Base-by-base conservation (phyloP, 2,888 invertebrate genomes). In the Chromoteleia sp. region DNA sequence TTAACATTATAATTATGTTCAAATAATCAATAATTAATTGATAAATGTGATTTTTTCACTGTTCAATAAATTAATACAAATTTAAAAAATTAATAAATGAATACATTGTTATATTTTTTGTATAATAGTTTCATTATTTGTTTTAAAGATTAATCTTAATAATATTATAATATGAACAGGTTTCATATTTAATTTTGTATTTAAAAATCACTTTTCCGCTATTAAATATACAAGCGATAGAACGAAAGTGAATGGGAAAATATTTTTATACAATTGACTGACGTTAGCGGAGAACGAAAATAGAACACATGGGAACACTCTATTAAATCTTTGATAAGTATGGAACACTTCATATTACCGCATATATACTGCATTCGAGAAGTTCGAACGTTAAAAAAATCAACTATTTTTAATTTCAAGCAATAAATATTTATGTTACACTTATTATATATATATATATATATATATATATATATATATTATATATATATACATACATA, bases 241-340 rank as follows among this genome's bases (percentile, higher is more conserved):
- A 74, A 43, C 19, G 41, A 67, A 48, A 75, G 75, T 50, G 67
- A 76, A 67, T 33, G 48, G 21, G 59, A 67, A 59, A 48, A 43
- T 61, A 68, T 76, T 68, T 68, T 59, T 76, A 67, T 43, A 61
- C 68, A 59, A 68, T 76, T 75, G 48, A 75, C 75, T 52, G 68
- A 25, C 59, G 43, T 29, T 68, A 12, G 33, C 29, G 25, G 50
- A 2, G 59, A 30, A 43, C 29, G 7, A 61, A 76, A 68, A 76
- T 76, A 76, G 68, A 76, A 76, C 76, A 36, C 56, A 68, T 76
- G 54, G 68, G 25, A 76, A 76, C 52, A 59, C 52, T 61, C 56
- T 30, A 52, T 76, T 58, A 59, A 75, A 68, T 39, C 43, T 52
- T 15, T 45, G 43, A 54, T 68, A 59, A 54, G 52, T 68, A 54